Evolutionary conservation across 2,113 vertebrate genomes (phyloP), one percentile per base, ranked within the genome.

Genomic region (Phyllopteryx taeniolatus): DNA sequence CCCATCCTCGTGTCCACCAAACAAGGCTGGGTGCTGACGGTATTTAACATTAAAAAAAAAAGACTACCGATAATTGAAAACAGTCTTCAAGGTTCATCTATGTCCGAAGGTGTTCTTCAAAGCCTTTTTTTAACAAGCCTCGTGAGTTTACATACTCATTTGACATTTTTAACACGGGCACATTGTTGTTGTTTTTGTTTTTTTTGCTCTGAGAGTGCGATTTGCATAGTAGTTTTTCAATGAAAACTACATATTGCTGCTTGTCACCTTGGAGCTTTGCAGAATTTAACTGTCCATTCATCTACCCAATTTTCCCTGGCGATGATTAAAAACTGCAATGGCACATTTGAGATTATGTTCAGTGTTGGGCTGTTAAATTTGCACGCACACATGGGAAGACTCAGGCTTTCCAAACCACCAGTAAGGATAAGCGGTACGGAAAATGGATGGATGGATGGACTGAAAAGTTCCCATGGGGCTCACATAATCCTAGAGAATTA

Each of bases 161-260:
- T 17, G 71, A 81, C 80, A 75, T 67, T 77, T 90, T 89, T 85
- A 91, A 75, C 5, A 85, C 87, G 88, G 77, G 86, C 84, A 79
- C 60, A 62, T 62, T 35, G 33, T 39, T 51, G 70, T 15, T 39
- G 22, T 8, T 62, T 62, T 19, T 62, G 33, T 62, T 27, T 27
- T 27, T 27, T 27, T 27, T 27, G 15, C 27, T 31, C 4, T 22
- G 1, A 59, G 1, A 6, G 13, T 7, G 57, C 7, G 6, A 33
- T 14, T 60, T 14, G 4, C 2, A 13, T 22, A 33, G 12, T 11
- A 33, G 15, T 64, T 64, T n/a, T 42, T 43, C 1, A 11, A n/a
- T 44, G 10, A 22, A 62, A 44, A n/a, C n/a, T 9, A 44, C 20
- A 43, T 43, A 44, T 64, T n/a, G 9, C 10, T 64, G 5, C 7